Evolutionary conservation across 2,797 vertebrate genomes (phyloP), one percentile per base, ranked within the genome.

Genomic region (Taeniopygia guttata): DNA sequence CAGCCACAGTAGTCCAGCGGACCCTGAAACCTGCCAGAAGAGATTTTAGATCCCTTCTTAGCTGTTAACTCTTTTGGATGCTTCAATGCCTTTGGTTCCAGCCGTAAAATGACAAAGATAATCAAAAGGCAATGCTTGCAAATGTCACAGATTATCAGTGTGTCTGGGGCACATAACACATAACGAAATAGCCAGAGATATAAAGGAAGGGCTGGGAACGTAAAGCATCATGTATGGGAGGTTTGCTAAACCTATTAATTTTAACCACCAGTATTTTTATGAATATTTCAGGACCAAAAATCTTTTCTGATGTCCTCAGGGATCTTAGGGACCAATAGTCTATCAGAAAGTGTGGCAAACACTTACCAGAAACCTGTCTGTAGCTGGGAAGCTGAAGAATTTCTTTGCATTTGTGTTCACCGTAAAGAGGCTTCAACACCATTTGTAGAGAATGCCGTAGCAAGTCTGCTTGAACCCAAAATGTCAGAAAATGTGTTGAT

Each of bases 181-280:
- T 9, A 63, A 26, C 0, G 0, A 55, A 32, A 29, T 2, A 42
- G 8, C 27, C 22, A 27, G 30, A 78, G n/a, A 54, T 22, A 26
- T 36, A 18, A 73, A 73, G 18, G 9, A 66, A n/a, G n/a, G 42
- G 18, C 18, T 59, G 48, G 40, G 66, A 70, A 42, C 18, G 22
- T 62, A 80, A 64, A 74, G 46, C 17, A 66, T n/a, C 27, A 54
- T 0, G 0, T 27, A 32, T 1, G 1, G 13, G 10, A 81, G 7
- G 11, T 74, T 83, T 77, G 36, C 27, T 66, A 67, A 85, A 91
- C 13, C 17, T 48, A 34, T 63, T 62, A 23, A 73, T 74, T 80
- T 67, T 34, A 55, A 43, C 51, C 20, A 43, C 3, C 13, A 12
- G 36, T 40, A 26, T 23, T 80, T 75, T 90, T 20, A 51, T 2